Conservation (phyloP, 2,797 vertebrate genomes). For the Choloepus didactylus region DNA sequence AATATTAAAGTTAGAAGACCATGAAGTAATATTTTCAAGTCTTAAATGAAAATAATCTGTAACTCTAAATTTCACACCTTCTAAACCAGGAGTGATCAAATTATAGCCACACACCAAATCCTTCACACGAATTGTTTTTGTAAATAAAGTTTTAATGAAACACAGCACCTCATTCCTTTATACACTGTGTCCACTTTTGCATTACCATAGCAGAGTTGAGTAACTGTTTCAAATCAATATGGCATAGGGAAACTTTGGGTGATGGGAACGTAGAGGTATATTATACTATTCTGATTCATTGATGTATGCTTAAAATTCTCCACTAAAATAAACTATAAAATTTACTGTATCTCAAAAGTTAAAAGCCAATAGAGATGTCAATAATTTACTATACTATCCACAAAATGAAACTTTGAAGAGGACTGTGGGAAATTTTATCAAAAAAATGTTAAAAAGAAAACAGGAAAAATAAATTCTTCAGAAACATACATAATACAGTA, state of each 20-base stretch:
- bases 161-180: no score
- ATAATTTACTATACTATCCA: background rate
- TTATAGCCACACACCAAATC: background rate
- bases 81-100: background rate
- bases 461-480: background rate
- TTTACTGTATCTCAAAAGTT: background rate
- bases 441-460: background rate
- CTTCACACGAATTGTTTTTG: background rate
- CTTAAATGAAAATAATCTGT: background rate
- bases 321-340: no score
- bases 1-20: background rate
- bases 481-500: background rate
- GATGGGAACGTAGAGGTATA: background rate
- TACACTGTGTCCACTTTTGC: background rate
- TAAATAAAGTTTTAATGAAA: no score
- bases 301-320: background rate
- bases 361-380: background rate
- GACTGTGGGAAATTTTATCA: background rate
- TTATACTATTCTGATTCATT: background rate
- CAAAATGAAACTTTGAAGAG: background rate
- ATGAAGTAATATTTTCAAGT: background rate
- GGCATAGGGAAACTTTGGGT: background rate
- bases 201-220: background rate
- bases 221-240: background rate
- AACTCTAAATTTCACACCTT: background rate